phyloP scores from a whole-genome alignment of 64 coral and sea anemone species.

The Catalaphyllia jardinei region DNA sequence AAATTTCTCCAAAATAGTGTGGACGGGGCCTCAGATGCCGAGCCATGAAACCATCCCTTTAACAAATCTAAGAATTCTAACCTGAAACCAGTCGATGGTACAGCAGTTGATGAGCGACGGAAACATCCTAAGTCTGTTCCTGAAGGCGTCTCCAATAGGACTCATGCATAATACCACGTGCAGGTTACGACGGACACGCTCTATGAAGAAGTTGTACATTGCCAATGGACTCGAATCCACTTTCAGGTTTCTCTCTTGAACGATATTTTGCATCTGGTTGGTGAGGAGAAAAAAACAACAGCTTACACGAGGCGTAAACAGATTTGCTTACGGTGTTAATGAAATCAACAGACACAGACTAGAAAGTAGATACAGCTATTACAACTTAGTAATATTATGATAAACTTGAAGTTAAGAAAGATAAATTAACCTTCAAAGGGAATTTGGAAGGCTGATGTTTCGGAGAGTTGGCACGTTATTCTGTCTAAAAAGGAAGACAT shows the following conservation, averaged over 20 bases:
- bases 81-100: slow-evolving; percentile 99
- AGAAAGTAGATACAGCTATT: no score
- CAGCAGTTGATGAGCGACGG: slow-evolving; percentile 98
- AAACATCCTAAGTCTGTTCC: slow-evolving; percentile 94
- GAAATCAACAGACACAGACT: no score
- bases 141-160: slow-evolving; percentile 95
- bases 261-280: slow-evolving; percentile 86
- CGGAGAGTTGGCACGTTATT: no score
- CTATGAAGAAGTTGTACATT: slow-evolving; percentile 98
- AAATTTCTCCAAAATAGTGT: background rate
- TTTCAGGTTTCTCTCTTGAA: slow-evolving; percentile 92
- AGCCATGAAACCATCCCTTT: no score
- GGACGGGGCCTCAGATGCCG: no score
- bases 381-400: no score
- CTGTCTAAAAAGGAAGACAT: no score
- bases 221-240: slow-evolving; percentile 94
- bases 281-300: background rate
- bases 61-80: background rate
- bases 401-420: no score
- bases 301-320: no score
- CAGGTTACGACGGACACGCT: slow-evolving; percentile 85
- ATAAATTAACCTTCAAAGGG: no score
- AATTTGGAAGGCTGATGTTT: no score
- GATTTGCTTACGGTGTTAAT: no score
- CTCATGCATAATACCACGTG: slow-evolving; percentile 96